phyloP scores from a whole-genome alignment of 2,113 vertebrate species.

The Panthera leo region DNA sequence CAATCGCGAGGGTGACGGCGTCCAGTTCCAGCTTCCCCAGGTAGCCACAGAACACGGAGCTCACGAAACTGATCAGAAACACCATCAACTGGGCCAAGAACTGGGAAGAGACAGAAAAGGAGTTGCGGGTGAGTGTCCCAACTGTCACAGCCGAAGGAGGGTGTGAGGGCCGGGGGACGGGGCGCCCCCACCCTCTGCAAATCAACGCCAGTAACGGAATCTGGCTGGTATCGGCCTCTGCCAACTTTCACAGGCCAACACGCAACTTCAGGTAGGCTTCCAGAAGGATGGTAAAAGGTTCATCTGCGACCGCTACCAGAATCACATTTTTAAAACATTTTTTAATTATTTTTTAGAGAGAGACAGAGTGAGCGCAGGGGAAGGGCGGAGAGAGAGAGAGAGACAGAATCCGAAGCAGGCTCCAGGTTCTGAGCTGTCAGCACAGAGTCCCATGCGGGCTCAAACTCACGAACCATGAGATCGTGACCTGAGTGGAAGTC shows the following conservation, averaged over 20 bases:
- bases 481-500: too few species aligned
- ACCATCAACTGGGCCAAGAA: conserved; percentile 91
- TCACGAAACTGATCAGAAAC: conserved; percentile 91
- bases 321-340: background rate
- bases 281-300: background rate
- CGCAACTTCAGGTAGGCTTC: background rate
- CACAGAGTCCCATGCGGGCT: too few species aligned
- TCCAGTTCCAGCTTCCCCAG: conserved; percentile 93
- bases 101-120: conserved; percentile 76
- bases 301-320: background rate
- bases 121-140: background rate
- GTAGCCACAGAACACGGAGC: conserved; percentile 95
- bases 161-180: rapidly evolving
- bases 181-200: too few species aligned
- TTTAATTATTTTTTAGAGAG: too few species aligned
- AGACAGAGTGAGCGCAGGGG: too few species aligned
- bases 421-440: too few species aligned
- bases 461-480: too few species aligned
- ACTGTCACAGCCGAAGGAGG: rapidly evolving
- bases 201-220: background rate
- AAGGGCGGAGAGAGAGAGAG: too few species aligned
- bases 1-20: conserved; percentile 90
- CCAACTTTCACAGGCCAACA: background rate
- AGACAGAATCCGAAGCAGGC: too few species aligned
- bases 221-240: background rate